Percentiles rank a stretch among this genome's conserved stretches.
phyloP scores from a whole-genome alignment of 1,140 invertebrate species.

The Lysiphlebus fabarum region DNA sequence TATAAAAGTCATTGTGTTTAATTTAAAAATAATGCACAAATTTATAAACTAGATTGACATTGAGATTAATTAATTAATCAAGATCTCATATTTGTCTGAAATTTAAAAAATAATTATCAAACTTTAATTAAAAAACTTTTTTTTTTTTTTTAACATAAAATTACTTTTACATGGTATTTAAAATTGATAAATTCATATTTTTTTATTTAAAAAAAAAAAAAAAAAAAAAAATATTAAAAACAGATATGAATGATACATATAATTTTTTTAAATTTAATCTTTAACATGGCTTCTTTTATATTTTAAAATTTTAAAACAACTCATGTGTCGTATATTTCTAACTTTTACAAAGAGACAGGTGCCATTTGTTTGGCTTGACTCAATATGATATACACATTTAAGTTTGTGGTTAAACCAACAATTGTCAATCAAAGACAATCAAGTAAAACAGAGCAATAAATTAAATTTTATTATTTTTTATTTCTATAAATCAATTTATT shows the following conservation, averaged over 20 bases:
- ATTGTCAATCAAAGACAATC: conserved; percentile 10
- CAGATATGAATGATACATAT: too few relatives aligned
- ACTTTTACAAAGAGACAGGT: conserved; percentile 21
- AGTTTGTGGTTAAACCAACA: neutral
- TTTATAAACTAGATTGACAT: neutral
- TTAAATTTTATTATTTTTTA: neutral
- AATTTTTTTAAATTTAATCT: neutral
- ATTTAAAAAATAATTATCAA: too few relatives aligned
- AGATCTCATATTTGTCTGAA: too few relatives aligned
- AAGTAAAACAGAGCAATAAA: neutral
- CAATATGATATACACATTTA: too few relatives aligned
- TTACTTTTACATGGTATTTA: too few relatives aligned
- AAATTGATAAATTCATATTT: too few relatives aligned
- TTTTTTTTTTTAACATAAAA: too few relatives aligned
- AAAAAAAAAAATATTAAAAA: too few relatives aligned
- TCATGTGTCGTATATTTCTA: conserved; percentile 37
- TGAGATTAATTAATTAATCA: too few relatives aligned
- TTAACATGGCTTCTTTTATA: conserved; percentile 40
- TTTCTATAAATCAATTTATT: neutral
- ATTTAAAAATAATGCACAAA: neutral
- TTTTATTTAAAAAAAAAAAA: too few relatives aligned
- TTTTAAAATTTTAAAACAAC: conserved; percentile 34
- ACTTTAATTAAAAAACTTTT: too few relatives aligned
- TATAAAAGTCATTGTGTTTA: too few relatives aligned
- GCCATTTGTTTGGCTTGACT: conserved; percentile 42